Percentiles rank a stretch among this genome's conserved stretches.
phyloP scores from a whole-genome alignment of 2,113 vertebrate species.

The Numida meleagris region DNA sequence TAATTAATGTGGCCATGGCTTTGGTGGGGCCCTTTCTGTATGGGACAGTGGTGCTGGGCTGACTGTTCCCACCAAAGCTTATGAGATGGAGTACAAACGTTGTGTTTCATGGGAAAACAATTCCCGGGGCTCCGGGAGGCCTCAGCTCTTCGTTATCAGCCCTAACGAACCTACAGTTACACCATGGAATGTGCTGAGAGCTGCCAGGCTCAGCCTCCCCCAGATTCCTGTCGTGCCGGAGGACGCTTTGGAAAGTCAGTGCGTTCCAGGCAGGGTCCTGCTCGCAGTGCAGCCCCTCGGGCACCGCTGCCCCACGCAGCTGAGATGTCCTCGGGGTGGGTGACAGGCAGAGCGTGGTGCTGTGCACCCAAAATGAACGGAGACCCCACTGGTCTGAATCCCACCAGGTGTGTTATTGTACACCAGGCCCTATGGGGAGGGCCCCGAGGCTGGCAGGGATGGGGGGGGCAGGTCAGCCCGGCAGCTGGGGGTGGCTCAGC shows the following conservation, averaged over 20 bases:
- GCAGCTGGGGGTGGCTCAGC: no score
- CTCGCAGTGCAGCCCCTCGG: not conserved
- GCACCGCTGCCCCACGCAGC: no score
- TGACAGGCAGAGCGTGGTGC: no score
- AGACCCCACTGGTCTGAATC: no score
- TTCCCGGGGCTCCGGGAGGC: rapidly evolving
- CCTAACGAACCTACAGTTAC: not conserved
- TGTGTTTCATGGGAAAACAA: rapidly evolving
- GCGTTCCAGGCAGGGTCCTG: not conserved
- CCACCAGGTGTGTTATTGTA: rapidly evolving
- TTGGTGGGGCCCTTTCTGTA: rapidly evolving
- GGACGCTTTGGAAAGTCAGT: not conserved
- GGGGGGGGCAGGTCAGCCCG: no score
- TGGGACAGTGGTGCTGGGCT: no score
- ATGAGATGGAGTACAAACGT: rapidly evolving
- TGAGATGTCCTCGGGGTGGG: no score
- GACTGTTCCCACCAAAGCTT: not conserved
- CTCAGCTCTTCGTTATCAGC: not conserved
- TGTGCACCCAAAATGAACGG: rapidly evolving
- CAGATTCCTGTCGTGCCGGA: not conserved
- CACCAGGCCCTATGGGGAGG: not conserved
- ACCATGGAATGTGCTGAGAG: not conserved
- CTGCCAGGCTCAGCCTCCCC: rapidly evolving
- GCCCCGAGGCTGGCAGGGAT: no score
- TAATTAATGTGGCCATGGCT: no score